Evolutionary conservation across 35 echinoderm and acorn worm genomes (phyloP), one percentile per base, ranked within the genome.

Genomic region (Holothuria glaberrima): DNA sequence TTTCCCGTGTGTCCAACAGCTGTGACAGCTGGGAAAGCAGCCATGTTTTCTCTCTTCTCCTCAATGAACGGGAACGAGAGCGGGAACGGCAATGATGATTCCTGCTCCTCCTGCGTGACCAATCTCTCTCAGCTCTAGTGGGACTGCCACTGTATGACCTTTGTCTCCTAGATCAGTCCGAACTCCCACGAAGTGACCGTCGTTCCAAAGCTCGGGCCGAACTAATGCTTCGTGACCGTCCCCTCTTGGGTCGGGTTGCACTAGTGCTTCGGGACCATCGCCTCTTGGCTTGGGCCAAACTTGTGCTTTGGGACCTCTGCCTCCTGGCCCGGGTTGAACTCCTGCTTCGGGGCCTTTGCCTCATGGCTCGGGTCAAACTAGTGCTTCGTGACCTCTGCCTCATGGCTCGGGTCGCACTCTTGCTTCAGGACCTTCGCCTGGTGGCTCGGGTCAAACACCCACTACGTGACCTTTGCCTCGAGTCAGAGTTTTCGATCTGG

Each of bases 21-120:
- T 29, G 66, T 25, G 66, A 69, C 66, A 69, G 66, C 66, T 69
- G 66, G 66, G 66, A 69, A 69, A 29, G 66, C 66, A 28, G n/a
- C 66, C 66, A 69, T 69, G 66, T 30, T 33, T 5, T 69, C 66
- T 69, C 66, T 33, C 66, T 22, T 69, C 66, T 28, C 66, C 25
- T 29, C n/a, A 69, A 69, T 25, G 66, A 29, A 22, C 66, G 66
- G 31, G 66, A 69, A 69, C 66, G 66, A 20, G 50, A 54, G 50
- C 50, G 50, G 50, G 50, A 54, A 41, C 36, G 36, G 62, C 25
- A 69, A 69, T 69, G 66, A 69, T 6, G 66, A 69, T 27, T 12
- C 66, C 66, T 69, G 66, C 25, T 69, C 66, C 25, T 69, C 66
- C 66, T 22, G 21, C 66, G 66, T 29, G 66, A 69, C n/a, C 66